Evolutionary conservation across 1,140 invertebrate genomes (phyloP), one percentile per base, ranked within the genome.

Genomic region (Listronotus oregonensis): DNA sequence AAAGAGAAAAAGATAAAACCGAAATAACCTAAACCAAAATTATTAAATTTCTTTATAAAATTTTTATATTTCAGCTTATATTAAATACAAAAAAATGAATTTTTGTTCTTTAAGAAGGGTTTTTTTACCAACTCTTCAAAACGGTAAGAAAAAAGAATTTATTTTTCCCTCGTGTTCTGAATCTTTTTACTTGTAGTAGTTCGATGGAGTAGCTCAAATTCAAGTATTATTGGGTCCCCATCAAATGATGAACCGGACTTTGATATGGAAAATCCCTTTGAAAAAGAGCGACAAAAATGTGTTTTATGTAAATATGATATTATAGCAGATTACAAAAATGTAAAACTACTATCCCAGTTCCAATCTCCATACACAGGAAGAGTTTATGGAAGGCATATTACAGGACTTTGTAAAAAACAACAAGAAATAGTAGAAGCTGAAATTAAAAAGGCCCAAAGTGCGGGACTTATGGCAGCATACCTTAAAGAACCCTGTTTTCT

Each of bases 321-420:
- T 49, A 80, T 82, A 10, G 88, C 93, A 0, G 86, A 97, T 81
- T 98, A 96, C 74, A 99, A 97, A 79, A 99, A 99, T 81, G 85
- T 90, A 0, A 86, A 90, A 57, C 78, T 99, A 6, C 78, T 99
- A 1, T 96, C 94, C 12, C 97, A 99, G 77, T 99, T 99, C 80
- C 90, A 97, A 75, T 98, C 95, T 44, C 88, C 92, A 0, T 94
- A 91, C 72, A 98, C 96, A 10, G 96, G 96, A 9, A 84, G 86
- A 69, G 86, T 97, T 59, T 98, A 98, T 80, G 92, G 92, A 0
- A 84, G 89, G 68, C 91, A 98, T 72, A 93, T 98, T 56, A 99
- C 96, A 32, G 93, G 93, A 6, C 80, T 95, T 3, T 96, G 94
- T 76, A 85, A 86, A 76, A 69, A 77, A 6, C 90, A 94, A 73